Percentiles rank a stretch among this genome's conserved stretches.
Evolutionary conservation across 53 echinoderm and acorn worm genomes (phyloP).

Genomic region (Paracentrotus lividus): DNA sequence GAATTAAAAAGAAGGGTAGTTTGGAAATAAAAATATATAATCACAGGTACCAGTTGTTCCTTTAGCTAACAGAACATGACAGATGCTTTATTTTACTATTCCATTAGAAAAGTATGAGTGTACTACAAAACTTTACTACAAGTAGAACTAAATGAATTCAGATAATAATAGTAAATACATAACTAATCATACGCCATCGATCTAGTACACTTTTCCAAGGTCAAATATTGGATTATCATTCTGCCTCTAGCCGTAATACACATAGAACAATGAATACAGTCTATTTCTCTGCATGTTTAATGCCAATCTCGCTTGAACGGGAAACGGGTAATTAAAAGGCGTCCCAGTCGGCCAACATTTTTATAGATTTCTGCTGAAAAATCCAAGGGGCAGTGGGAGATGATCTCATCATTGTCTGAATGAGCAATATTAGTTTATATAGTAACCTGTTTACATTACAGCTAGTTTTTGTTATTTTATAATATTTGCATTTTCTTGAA

Average conservation of each 20-base stretch:
- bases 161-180: too few species aligned
- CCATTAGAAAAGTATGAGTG: too few species aligned
- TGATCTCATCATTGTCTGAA: slow-evolving; percentile 40
- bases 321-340: slow-evolving; percentile 57
- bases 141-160: too few species aligned
- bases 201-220: too few species aligned
- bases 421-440: background rate
- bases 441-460: background rate
- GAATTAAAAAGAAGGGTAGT: too few species aligned
- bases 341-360: slow-evolving; percentile 20
- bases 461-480: background rate
- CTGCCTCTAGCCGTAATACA: background rate
- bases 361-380: slow-evolving; percentile 22
- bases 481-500: background rate
- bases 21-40: too few species aligned
- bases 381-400: slow-evolving; percentile 51
- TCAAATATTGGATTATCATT: background rate
- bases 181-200: too few species aligned
- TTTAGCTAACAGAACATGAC: too few species aligned
- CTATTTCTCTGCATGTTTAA: background rate
- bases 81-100: too few species aligned
- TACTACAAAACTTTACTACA: too few species aligned
- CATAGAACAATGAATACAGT: background rate
- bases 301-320: background rate
- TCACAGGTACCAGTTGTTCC: too few species aligned